These are phyloP conservation scores for Adoxophyes honmai DNA, from an alignment of 1,140 invertebrate species.

Conservation along the genomic window DNA sequence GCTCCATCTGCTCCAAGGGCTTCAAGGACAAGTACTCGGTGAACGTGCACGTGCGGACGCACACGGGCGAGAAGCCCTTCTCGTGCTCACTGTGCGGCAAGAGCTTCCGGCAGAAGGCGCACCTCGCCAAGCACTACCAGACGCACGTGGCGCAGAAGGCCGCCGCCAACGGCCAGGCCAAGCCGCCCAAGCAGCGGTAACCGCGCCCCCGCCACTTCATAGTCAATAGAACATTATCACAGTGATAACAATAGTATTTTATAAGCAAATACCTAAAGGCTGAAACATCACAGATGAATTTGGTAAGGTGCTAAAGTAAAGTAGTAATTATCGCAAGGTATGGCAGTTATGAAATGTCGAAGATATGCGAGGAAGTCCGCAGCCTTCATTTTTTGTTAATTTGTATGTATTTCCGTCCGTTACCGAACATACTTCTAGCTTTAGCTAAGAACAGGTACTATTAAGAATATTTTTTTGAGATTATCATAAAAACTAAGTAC, in stretches of 20 bases:
- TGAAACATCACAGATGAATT: constrained; percentile 72
- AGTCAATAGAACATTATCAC: constrained; percentile 66
- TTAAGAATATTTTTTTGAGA: constrained; percentile 54
- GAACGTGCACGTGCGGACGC: constrained; percentile 93
- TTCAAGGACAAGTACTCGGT: constrained; percentile 97
- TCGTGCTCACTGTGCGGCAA: constrained; percentile 92
- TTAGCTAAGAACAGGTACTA: constrained; percentile 62
- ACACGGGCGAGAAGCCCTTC: constrained; percentile 95
- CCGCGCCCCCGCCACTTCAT: constrained; percentile 38
- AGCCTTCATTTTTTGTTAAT: constrained; percentile 66
- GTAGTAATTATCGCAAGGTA: constrained; percentile 54
- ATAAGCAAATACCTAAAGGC: constrained; percentile 67
- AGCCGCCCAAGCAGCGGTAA: constrained; percentile 74
- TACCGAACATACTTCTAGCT: constrained; percentile 69
- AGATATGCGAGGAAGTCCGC: constrained; percentile 48
- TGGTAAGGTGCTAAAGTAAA: constrained; percentile 74
- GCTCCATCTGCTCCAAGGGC: constrained; percentile 93
- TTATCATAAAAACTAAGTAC: constrained; percentile 45
- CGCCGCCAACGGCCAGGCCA: constrained; percentile 67
- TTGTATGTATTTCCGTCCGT: constrained; percentile 73
- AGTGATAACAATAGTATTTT: constrained; percentile 59
- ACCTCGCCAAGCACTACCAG: constrained; percentile 98
- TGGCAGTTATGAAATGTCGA: constrained; percentile 41
- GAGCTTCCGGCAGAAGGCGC: constrained; percentile 96
- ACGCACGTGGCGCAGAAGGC: constrained; percentile 92